phyloP scores from a whole-genome alignment of 2,797 vertebrate species.

The Lutjanus campechanus region DNA sequence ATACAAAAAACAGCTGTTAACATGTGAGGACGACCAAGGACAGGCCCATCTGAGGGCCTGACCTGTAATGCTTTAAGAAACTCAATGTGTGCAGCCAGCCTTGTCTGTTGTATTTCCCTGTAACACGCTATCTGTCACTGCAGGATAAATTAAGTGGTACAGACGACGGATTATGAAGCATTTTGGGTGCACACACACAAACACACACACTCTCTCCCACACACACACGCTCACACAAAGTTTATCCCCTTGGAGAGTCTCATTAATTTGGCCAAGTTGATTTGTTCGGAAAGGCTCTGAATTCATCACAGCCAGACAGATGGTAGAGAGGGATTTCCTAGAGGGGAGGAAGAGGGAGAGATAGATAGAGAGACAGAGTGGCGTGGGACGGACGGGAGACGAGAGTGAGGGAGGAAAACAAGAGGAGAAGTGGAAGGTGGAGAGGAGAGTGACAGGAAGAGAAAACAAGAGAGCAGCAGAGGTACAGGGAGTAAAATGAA shows the following conservation, averaged over 20 bases:
- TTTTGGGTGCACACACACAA: slow-evolving; percentile 48
- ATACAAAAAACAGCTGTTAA: neutral
- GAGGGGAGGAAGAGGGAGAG: slow-evolving; percentile 47
- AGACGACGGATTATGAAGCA: slow-evolving; percentile 66
- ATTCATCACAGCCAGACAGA: slow-evolving; percentile 76
- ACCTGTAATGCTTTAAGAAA: slow-evolving; percentile 25
- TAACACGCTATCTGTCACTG: slow-evolving; percentile 47
- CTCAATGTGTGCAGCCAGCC: slow-evolving; percentile 25
- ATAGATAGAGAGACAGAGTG: slow-evolving; percentile 21
- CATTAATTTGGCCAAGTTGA: slow-evolving; percentile 76
- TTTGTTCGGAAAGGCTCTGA: slow-evolving; percentile 72
- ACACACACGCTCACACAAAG: slow-evolving; percentile 33
- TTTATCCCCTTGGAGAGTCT: slow-evolving; percentile 71
- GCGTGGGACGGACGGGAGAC: slow-evolving; percentile 21
- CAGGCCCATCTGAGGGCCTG: slow-evolving; percentile 17
- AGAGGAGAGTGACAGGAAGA: slow-evolving; percentile 11
- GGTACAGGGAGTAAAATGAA: neutral
- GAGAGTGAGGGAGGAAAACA: slow-evolving; percentile 9
- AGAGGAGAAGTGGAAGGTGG: slow-evolving; percentile 7
- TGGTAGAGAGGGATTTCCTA: slow-evolving; percentile 79
- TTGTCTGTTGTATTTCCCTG: slow-evolving; percentile 28
- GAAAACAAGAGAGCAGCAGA: slow-evolving; percentile 1
- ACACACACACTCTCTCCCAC: slow-evolving; percentile 17
- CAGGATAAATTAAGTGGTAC: slow-evolving; percentile 62
- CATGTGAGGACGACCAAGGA: neutral